phyloP scores from a whole-genome alignment of 92 coral and sea anemone species.

The Epizoanthus fatuus region DNA sequence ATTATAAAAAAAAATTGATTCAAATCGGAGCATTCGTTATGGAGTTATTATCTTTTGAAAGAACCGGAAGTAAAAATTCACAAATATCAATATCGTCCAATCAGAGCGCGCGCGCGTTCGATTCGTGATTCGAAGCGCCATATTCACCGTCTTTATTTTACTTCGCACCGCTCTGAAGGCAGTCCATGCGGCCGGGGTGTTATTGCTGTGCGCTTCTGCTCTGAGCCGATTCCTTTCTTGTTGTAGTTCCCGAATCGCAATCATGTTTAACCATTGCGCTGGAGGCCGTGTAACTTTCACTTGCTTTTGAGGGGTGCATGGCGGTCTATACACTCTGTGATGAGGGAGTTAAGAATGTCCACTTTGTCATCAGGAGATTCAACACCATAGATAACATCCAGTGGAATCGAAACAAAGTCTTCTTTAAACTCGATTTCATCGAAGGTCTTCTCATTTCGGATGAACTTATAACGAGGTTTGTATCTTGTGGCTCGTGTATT shows the following conservation, averaged over 20 bases:
- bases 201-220: not conserved
- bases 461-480: slow-evolving; percentile 21
- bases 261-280: slow-evolving; percentile 62
- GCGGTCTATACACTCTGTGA: slow-evolving; percentile 57
- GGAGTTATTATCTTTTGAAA: too few species aligned
- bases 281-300: slow-evolving; percentile 80
- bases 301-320: slow-evolving; percentile 64
- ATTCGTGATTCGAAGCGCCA: too few species aligned
- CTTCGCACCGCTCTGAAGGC: slow-evolving; percentile 58
- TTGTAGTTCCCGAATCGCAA: slow-evolving; percentile 58
- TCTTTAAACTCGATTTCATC: slow-evolving; percentile 29
- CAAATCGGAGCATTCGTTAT: too few species aligned
- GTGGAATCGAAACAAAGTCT: slow-evolving; percentile 44
- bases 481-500: slow-evolving; percentile 32
- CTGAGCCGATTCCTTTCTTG: slow-evolving; percentile 50
- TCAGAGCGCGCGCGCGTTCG: too few species aligned
- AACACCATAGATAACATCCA: slow-evolving; percentile 38
- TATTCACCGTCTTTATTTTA: slow-evolving; percentile 48
- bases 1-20: too few species aligned
- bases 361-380: slow-evolving; percentile 54
- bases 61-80: too few species aligned
- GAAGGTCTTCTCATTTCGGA: slow-evolving; percentile 36
- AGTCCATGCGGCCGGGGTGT: slow-evolving; percentile 43
- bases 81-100: too few species aligned
- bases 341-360: slow-evolving; percentile 37